These are phyloP conservation scores for Loxodonta africana DNA, from an alignment of 2,113 vertebrate genomes.

Conservation along the genomic window DNA sequence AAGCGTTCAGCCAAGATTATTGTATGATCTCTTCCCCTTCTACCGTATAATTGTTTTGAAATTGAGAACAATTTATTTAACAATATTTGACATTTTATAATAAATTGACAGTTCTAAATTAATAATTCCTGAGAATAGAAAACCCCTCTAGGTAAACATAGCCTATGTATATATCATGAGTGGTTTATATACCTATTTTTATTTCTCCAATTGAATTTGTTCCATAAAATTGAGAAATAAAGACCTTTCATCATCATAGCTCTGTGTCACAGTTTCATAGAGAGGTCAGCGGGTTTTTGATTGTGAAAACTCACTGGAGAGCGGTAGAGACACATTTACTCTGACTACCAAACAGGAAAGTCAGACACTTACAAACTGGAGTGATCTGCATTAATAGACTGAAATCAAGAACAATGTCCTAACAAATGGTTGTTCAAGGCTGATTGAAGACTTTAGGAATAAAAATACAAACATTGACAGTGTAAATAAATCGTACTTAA, in stretches of 20 bases:
- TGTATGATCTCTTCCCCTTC: not conserved
- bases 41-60: not conserved
- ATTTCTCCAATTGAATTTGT: not conserved
- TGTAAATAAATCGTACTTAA: not conserved
- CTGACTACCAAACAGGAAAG: not conserved
- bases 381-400: constrained; percentile 7
- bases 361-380: not conserved
- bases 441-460: not conserved
- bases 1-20: not conserved
- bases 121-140: not conserved
- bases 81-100: not conserved
- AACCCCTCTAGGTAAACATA: not conserved
- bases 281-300: constrained; percentile 31
- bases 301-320: constrained; percentile 47
- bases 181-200: constrained; percentile 3
- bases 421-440: not conserved
- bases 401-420: constrained; percentile 33
- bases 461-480: not conserved
- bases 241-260: constrained; percentile 30
- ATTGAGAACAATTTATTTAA: not conserved
- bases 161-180: not conserved
- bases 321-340: constrained; percentile 46
- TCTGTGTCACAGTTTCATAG: constrained; percentile 49
- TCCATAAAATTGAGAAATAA: constrained; percentile 56
- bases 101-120: not conserved